These are phyloP conservation scores for Littorina saxatilis DNA, from an alignment of 1,140 invertebrate genomes.

Conservation along the genomic window DNA sequence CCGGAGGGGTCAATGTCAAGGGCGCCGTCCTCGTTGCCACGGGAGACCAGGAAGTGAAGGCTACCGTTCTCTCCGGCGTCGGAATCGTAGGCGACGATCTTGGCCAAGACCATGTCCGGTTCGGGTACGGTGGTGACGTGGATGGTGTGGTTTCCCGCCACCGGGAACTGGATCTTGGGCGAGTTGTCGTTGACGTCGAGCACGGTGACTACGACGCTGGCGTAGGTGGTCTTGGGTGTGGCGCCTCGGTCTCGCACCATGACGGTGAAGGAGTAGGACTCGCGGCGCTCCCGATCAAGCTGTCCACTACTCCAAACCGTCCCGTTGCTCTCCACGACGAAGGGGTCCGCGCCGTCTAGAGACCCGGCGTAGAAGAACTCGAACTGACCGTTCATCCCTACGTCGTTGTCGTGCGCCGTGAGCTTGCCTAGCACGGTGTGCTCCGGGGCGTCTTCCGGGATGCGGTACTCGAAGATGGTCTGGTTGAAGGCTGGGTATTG, in stretches of 20 bases:
- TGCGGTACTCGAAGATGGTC: constrained; percentile 50
- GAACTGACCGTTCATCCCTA: constrained; percentile 85
- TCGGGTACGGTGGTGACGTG: constrained; percentile 85
- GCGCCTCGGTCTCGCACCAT: constrained; percentile 81
- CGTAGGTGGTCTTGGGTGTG: constrained; percentile 47
- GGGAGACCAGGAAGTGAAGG: constrained; percentile 93
- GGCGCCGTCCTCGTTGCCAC: constrained; percentile 84
- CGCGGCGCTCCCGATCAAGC: constrained; percentile 89
- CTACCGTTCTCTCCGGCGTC: constrained; percentile 85
- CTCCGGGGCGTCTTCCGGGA: constrained; percentile 52
- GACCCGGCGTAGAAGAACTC: constrained; percentile 61
- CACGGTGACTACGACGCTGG: constrained; percentile 58
- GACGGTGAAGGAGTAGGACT: constrained; percentile 88
- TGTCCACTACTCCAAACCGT: constrained; percentile 95
- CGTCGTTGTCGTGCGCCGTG: constrained; percentile 87
- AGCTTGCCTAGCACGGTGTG: constrained; percentile 49
- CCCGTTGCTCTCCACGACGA: constrained; percentile 81
- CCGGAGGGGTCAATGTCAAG: constrained; percentile 91
- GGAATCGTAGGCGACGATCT: constrained; percentile 62
- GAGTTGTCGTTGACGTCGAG: constrained; percentile 63
- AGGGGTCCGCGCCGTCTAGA: constrained; percentile 48
- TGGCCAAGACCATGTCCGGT: constrained; percentile 82
- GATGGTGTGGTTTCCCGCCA: constrained; percentile 86
- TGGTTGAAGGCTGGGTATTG: constrained; percentile 87
- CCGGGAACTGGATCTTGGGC: constrained; percentile 81